Base-by-base conservation (phyloP, 2,888 invertebrate species). In the Chymomyza amoena region DNA sequence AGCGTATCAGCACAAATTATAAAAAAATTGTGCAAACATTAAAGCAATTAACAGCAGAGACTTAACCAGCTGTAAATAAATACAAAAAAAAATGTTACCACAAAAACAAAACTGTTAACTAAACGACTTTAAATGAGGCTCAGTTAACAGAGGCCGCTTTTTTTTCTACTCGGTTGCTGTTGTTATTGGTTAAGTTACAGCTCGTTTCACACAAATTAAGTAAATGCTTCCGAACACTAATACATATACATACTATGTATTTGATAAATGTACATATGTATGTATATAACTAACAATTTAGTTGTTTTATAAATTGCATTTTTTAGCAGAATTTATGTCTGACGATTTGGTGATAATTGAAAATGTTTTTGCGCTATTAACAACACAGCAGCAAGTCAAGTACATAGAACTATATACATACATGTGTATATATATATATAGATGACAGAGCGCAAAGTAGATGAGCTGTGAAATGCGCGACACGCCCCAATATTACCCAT, bases 1-100 rank as follows among this genome's bases (percentile, higher is more conserved):
- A 54, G 20, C 9, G 20, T 18, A 20, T 16, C 16, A 5, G 51
- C 9, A 51, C 9, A 51, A 51, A 51, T 16, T 5, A 6, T 4
- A 16, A 51, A 54, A 54, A 54, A 54, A 13, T 54, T 54, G 57
- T 25, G 57, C 57, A 13, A 20, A 25, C 18, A 25, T 80, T 81
- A 79, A 69, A 79, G 79, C 85, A 87, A 84, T 84, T 84, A 84
- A 79, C 80, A 84, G 80, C 75, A 75, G 75, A 72, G 78, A 76
- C 74, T 72, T 76, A 75, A 68, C 56, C 60, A 79, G 52, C 62
- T 16, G 56, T 50, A 74, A 72, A 77, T 74, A 74, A 75, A 66
- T 59, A 64, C 6, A 32, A 32, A 32, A 32, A 32, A 10, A 20
- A 45, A 51, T 25, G 16, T 0, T 4, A 64, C 25, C 52, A 36